A percentile compares a stretch with the other conserved stretches of the same genome.
Conservation (phyloP, 2,113 vertebrate species). For the Setophaga kirtlandii region DNA sequence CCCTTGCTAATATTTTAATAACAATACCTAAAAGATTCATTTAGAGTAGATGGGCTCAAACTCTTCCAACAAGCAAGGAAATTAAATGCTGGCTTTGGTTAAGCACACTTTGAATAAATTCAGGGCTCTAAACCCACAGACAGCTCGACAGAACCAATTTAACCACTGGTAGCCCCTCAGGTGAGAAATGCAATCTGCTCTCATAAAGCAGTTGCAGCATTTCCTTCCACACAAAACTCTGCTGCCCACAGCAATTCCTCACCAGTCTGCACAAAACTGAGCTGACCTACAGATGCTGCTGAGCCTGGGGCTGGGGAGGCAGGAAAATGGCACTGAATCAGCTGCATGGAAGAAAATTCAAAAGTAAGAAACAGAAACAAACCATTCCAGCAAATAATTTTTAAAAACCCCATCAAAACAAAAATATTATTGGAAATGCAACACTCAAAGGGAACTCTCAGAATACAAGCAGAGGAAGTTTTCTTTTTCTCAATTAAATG, state of each 20-base stretch:
- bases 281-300: background rate
- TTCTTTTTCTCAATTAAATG: background rate
- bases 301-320: background rate
- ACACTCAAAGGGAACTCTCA: background rate
- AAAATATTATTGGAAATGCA: background rate
- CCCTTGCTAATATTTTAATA: background rate
- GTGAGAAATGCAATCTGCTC: background rate
- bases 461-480: background rate
- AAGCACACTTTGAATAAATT: background rate
- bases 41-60: background rate
- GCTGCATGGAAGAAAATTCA: background rate
- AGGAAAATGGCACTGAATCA: background rate
- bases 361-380: background rate
- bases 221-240: background rate
- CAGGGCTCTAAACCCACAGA: background rate
- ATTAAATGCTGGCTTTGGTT: background rate
- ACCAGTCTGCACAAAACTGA: background rate
- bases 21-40: background rate
- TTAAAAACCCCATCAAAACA: background rate
- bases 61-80: background rate
- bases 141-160: background rate
- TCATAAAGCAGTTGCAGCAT: background rate
- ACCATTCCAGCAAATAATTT: background rate
- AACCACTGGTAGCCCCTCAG: background rate
- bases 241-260: background rate